Evolutionary conservation across 2,797 vertebrate genomes (phyloP).

Genomic region (Luscinia megarhynchos): DNA sequence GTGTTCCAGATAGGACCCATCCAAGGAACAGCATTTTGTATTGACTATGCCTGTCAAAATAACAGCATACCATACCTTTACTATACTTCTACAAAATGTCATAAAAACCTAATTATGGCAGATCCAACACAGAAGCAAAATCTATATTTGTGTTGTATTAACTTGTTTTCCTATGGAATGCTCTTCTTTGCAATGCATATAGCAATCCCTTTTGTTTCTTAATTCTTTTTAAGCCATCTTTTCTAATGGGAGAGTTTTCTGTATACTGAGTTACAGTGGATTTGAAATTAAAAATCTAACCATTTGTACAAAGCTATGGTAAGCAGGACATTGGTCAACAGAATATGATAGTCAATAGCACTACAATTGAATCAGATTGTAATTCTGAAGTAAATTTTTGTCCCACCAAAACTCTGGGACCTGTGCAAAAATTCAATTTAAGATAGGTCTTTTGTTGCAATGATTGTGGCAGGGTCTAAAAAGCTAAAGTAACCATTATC

Average conservation of each 20-base stretch:
- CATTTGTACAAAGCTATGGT: not conserved
- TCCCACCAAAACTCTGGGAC: not conserved
- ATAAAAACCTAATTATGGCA: constrained; percentile 4
- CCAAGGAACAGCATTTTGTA: not conserved
- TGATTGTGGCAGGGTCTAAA: not conserved
- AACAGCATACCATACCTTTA: not conserved
- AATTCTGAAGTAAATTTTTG: not conserved
- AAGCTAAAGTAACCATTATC: not conserved
- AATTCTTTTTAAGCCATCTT: not conserved
- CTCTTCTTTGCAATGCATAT: not conserved
- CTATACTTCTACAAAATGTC: not conserved
- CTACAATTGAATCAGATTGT: not conserved
- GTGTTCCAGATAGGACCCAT: not conserved
- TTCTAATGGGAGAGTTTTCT: not conserved
- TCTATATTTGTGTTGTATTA: not conserved
- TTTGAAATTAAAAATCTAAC: not conserved
- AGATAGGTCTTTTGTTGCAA: not conserved
- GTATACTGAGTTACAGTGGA: not conserved
- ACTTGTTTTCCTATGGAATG: not conserved
- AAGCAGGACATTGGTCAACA: constrained; percentile 1
- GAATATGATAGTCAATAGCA: not conserved
- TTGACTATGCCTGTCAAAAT: not conserved
- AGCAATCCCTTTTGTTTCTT: not conserved
- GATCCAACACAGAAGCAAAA: not conserved
- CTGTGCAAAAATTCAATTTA: not conserved